Base-by-base conservation (phyloP, 2,113 vertebrate genomes). In the Ophthalmolycus amberensis region DNA sequence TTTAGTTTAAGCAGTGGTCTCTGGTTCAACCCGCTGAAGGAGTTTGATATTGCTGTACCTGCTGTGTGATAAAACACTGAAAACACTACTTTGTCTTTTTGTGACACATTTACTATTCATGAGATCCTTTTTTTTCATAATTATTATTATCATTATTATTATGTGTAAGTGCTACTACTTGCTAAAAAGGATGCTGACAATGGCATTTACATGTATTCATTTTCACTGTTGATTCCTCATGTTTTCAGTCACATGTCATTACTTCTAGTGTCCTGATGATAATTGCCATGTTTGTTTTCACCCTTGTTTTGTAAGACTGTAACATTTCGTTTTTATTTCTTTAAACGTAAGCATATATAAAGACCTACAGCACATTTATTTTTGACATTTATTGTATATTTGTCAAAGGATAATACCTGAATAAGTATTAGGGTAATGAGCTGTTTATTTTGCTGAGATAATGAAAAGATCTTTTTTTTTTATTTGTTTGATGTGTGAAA, bases 1-100 rank as follows among this genome's bases (percentile, higher is more conserved):
- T 92, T 93, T 94, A 93, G 90, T 89, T 86, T 81, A 88, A 91
- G 84, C 91, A 82, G 92, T 82, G 80, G 81, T 84, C 40, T 88
- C 82, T 83, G 83, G 79, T 90, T 83, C 22, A 46, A 77, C 71
- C 86, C 80, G 56, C 90, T 90, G 83, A 86, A 90, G 80, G 87
- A 90, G 82, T 89, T 90, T 91, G 83, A 90, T 90, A 88, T 91
- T 85, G 72, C 86, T 90, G 87, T 92, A 93, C 84, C 86, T 85
- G 83, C 86, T 89, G 75, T 94, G 79, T 78, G 63, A 66, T 85
- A 81, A 85, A 81, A 79, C 88, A 94, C 90, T 82, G 50, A 87
- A 29, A 84, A 93, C 88, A 92, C 91, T 79, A 78, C 66, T 84
- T 89, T 90, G 87, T 94, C 87, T 91, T 91, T 86, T 89, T 92